Conservation (phyloP, 2,888 invertebrate genomes). For the Acanthosoma haemorrhoidale region DNA sequence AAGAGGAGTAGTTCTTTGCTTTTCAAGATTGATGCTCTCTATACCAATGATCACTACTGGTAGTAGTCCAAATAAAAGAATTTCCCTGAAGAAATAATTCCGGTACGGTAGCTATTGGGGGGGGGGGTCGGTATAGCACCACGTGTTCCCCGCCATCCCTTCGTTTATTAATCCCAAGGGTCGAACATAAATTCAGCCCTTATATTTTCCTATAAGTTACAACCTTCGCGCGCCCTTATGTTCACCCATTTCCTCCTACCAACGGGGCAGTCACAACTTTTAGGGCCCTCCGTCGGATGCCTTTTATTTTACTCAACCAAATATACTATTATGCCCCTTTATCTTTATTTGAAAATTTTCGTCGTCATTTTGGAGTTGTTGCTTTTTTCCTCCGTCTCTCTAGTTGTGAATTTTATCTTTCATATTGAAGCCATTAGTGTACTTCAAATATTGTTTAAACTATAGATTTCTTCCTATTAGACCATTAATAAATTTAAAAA, state of each 20-base stretch:
- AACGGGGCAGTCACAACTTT: background rate
- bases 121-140: background rate
- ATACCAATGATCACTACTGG: too few species aligned
- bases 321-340: background rate
- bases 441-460: too few species aligned
- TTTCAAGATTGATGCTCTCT: too few species aligned
- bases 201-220: slow-evolving; percentile 15
- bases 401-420: too few species aligned
- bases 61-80: too few species aligned
- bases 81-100: background rate
- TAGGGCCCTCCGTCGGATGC: background rate
- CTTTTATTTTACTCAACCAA: background rate
- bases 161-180: slow-evolving; percentile 16
- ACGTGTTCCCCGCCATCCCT: background rate
- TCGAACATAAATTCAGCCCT: slow-evolving; percentile 4
- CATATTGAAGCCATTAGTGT: too few species aligned
- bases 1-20: too few species aligned
- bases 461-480: too few species aligned
- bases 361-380: background rate
- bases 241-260: background rate
- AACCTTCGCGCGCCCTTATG: background rate
- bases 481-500: too few species aligned
- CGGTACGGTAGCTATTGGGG: too few species aligned
- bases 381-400: too few species aligned
- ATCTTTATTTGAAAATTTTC: background rate